Evolutionary conservation across 2,113 vertebrate species (phyloP), one percentile per base, ranked within the genome.

Genomic region (Hypanus sabinus): DNA sequence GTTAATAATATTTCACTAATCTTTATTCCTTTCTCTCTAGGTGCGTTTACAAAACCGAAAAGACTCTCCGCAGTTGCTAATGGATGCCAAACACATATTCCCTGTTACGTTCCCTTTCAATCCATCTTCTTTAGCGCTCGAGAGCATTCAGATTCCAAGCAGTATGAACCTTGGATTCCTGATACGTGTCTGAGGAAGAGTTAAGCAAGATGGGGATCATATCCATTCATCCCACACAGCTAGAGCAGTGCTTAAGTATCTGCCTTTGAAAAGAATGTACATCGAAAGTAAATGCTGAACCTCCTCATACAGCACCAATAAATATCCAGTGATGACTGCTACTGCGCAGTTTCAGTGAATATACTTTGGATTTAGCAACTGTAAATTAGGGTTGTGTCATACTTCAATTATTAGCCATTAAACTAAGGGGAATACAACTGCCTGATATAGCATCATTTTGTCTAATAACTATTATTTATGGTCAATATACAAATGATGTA

Each of bases 51-150:
- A 98, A 94, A 99, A 99, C 95, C 97, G 98, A 94, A 98, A 98
- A 94, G 98, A 98, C 95, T 98, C 98, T 75, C 98, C 98, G 62
- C 99, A 99, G 96, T 96, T 99, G 95, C 96, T 99, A 95, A 99
- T 99, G 98, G 99, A 99, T 97, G 98, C 98, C 5, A 99, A 99
- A 96, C 97, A 98, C 95, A 99, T 99, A 95, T 99, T 99, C 38
- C 99, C 99, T 0, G 98, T 99, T 95, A 99, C 98, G 65, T 99
- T 99, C 95, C 99, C 99, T 0, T 99, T 99, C 95, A 99, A 97
- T 95, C 98, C 99, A 0, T 99, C 99, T 94, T 97, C 98, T 38
- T 97, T 99, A 1, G 98, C 98, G 0, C 96, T 99, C 95, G 99
- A 99, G 96, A 99, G 98, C 96, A 99, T 99, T 96, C 98, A 99